These are phyloP conservation scores for Hemithea aestivaria DNA, from an alignment of 2,888 invertebrate genomes.

Conservation along the genomic window DNA sequence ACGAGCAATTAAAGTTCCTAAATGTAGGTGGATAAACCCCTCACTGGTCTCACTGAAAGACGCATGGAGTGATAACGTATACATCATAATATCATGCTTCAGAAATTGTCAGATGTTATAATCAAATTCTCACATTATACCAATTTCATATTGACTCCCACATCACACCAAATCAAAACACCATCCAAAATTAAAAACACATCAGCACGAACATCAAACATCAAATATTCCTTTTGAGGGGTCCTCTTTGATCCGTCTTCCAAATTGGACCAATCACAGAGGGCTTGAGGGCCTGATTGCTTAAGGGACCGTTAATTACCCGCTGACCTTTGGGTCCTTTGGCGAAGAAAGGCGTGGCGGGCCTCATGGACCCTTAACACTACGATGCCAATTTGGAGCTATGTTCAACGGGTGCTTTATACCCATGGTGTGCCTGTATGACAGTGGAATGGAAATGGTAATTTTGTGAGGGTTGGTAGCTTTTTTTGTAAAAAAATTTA, in stretches of 20 bases:
- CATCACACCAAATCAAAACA: conserved; percentile 19
- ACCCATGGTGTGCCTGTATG: conserved; percentile 31
- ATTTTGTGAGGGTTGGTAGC: conserved; percentile 31
- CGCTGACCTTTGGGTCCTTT: conserved; percentile 60
- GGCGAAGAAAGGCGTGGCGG: conserved; percentile 50
- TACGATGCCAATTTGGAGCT: conserved; percentile 56
- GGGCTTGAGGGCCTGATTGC: conserved; percentile 60
- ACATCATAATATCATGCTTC: too few species aligned
- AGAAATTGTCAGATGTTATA: too few species aligned
- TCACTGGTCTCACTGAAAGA: too few species aligned
- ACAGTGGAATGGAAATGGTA: conserved; percentile 27
- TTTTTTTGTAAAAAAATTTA: too few species aligned
- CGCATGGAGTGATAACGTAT: too few species aligned
- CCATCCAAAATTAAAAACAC: conserved; percentile 45
- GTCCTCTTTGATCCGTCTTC: conserved; percentile 65
- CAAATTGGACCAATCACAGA: conserved; percentile 67
- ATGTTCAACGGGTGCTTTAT: conserved; percentile 34
- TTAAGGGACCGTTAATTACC: conserved; percentile 74
- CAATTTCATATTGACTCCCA: conserved; percentile 22
- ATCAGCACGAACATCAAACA: conserved; percentile 51
- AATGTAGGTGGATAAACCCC: too few species aligned
- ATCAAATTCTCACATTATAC: too few species aligned
- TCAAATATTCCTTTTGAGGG: conserved; percentile 74
- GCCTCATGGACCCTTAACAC: conserved; percentile 40
- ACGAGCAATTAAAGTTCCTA: too few species aligned